phyloP scores from a whole-genome alignment of 35 echinoderm and acorn worm genomes.

The Apostichopus californicus region DNA sequence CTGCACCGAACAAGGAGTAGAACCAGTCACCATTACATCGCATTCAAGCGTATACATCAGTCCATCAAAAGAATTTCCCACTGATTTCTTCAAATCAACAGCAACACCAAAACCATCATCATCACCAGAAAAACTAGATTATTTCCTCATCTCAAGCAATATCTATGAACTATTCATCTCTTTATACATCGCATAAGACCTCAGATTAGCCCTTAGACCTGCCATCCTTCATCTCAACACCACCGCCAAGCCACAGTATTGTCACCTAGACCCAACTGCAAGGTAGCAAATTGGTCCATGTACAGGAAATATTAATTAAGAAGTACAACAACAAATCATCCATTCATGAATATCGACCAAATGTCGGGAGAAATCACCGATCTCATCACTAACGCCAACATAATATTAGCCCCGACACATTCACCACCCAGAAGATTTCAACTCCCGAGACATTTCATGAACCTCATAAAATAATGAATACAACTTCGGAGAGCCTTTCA shows the following conservation, averaged over 20 bases:
- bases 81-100: no score
- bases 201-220: background rate
- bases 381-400: background rate
- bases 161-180: background rate
- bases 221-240: background rate
- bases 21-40: no score
- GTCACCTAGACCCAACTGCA: background rate
- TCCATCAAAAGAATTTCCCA: no score
- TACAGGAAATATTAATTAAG: background rate
- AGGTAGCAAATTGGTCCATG: background rate
- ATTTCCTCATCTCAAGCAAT: background rate
- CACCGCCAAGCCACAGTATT: background rate
- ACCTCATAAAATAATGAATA: background rate
- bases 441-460: background rate
- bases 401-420: background rate
- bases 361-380: background rate
- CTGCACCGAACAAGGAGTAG: no score
- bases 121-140: constrained; percentile 12
- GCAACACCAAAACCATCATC: background rate
- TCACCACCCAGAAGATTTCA: background rate
- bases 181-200: background rate
- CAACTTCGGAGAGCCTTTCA: background rate
- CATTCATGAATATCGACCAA: background rate
- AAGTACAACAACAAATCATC: no score
- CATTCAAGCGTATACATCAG: no score